Percentiles rank a stretch among this genome's conserved stretches.
phyloP scores from a whole-genome alignment of 2,797 vertebrate genomes.

The Dallia pectoralis region DNA sequence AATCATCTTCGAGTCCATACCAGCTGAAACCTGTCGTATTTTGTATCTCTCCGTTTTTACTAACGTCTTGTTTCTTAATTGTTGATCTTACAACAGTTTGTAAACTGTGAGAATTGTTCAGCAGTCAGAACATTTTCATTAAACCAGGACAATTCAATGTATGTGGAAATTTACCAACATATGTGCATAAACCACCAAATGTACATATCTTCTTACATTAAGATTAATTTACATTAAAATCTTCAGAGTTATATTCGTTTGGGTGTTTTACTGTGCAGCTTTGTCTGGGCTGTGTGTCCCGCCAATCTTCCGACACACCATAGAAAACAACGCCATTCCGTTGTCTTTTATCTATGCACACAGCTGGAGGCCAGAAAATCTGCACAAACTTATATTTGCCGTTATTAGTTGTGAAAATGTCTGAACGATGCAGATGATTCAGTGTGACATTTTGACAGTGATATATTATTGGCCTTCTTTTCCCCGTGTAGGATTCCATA shows the following conservation, averaged over 20 bases:
- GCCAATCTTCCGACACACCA: conserved; percentile 38
- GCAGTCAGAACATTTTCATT: too few relatives aligned
- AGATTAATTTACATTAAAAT: too few relatives aligned
- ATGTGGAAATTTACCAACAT: too few relatives aligned
- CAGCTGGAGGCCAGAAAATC: conserved; percentile 55
- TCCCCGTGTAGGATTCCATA: neutral
- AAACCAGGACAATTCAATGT: too few relatives aligned
- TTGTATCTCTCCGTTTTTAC: too few relatives aligned
- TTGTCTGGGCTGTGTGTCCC: conserved; percentile 51
- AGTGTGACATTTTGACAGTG: neutral
- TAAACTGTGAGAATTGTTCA: too few relatives aligned
- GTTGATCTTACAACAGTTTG: too few relatives aligned
- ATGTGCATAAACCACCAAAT: too few relatives aligned
- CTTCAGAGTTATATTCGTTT: neutral
- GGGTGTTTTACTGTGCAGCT: conserved; percentile 13
- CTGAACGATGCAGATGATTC: neutral
- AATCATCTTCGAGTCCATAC: too few relatives aligned
- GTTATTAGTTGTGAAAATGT: conserved; percentile 2
- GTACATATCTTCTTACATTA: too few relatives aligned
- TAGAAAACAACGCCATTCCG: conserved; percentile 43
- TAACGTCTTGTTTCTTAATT: too few relatives aligned
- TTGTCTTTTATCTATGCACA: conserved; percentile 50
- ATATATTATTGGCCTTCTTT: neutral
- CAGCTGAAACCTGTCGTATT: too few relatives aligned
- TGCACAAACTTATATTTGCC: neutral